A percentile compares a stretch with the other conserved stretches of the same genome.
Evolutionary conservation across 2,113 vertebrate species (phyloP).

Genomic region (Cyrtonyx montezumae): DNA sequence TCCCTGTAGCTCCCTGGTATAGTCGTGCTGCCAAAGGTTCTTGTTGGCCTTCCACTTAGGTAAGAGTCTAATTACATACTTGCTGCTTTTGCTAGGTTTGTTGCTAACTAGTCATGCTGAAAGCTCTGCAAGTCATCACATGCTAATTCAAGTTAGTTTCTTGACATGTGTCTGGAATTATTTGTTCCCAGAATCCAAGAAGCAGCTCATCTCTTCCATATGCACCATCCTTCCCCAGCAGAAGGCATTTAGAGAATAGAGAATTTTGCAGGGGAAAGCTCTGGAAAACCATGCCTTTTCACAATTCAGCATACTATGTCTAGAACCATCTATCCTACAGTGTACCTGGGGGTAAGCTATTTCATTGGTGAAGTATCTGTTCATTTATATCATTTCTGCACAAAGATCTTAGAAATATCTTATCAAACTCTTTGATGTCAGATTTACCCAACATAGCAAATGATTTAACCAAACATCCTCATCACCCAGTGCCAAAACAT

Average conservation of each 20-base stretch:
- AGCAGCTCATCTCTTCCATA: neutral
- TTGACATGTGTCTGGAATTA: neutral
- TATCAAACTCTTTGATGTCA: constrained; percentile 68
- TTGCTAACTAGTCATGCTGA: neutral
- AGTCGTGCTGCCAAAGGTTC: neutral
- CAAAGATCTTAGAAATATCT: constrained; percentile 48
- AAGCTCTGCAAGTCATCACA: constrained; percentile 1
- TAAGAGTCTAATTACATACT: neutral
- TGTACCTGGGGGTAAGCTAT: neutral
- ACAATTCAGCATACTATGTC: neutral
- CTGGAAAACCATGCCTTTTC: neutral
- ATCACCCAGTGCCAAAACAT: constrained; percentile 59
- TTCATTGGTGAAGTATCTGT: constrained; percentile 11
- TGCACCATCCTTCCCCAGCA: neutral
- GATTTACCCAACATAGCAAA: constrained; percentile 47
- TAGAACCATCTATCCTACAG: neutral
- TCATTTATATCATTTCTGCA: constrained; percentile 18
- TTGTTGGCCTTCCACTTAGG: neutral
- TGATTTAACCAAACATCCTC: constrained; percentile 63
- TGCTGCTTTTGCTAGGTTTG: neutral
- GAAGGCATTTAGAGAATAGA: neutral
- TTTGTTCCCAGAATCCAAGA: neutral
- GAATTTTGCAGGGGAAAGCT: neutral
- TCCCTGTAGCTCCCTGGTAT: neutral
- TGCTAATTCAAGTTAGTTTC: neutral